Evolutionary conservation across 2,113 vertebrate species (phyloP).

Genomic region (Psittacula cyanocephala): DNA sequence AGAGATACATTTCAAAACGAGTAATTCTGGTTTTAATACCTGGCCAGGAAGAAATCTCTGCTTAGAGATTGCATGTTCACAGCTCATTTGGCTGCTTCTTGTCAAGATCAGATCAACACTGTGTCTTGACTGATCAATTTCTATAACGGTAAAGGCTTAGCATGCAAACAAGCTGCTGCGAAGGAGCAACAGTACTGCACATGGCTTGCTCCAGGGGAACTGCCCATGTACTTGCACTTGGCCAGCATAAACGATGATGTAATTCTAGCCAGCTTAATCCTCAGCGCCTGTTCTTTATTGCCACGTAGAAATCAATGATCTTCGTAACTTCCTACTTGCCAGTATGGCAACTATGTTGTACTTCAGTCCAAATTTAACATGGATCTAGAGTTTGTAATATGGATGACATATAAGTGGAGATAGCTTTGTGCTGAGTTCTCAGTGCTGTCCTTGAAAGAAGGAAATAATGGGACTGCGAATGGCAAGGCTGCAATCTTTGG

Average conservation of each 20-base stretch:
- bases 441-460: not conserved
- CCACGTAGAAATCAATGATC: not conserved
- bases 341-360: not conserved
- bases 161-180: not conserved
- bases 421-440: not conserved
- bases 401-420: rapidly evolving
- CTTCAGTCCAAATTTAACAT: not conserved
- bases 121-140: not conserved
- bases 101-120: not conserved
- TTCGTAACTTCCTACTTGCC: not conserved
- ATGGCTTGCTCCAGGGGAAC: not conserved
- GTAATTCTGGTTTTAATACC: not conserved
- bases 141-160: not conserved
- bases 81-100: not conserved
- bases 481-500: not conserved
- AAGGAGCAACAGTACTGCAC: not conserved
- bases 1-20: not conserved
- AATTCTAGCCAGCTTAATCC: not conserved
- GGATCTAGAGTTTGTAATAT: not conserved
- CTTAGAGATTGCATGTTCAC: not conserved
- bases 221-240: not conserved
- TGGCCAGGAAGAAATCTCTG: not conserved
- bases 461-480: not conserved
- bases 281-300: not conserved
- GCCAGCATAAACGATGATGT: not conserved